Conservation (phyloP, 1,140 invertebrate genomes). For the Thaumatotibia leucotreta region DNA sequence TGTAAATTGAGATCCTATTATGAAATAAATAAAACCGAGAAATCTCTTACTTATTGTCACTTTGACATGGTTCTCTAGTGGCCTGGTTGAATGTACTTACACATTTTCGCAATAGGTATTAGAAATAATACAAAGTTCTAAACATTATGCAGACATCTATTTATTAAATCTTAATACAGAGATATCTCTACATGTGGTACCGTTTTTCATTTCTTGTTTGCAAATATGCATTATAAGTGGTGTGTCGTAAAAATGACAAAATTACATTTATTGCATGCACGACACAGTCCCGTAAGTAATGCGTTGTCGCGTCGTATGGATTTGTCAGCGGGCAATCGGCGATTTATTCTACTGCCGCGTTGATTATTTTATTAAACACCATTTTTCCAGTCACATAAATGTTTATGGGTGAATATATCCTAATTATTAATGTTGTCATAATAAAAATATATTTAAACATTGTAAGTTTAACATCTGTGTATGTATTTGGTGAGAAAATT, state of each 20-base stretch:
- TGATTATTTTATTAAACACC: conserved; percentile 59
- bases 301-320: conserved; percentile 47
- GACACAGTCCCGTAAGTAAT: conserved; percentile 54
- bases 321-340: conserved; percentile 64
- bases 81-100: no score
- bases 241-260: conserved; percentile 64
- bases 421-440: neutral
- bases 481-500: no score
- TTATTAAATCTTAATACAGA: conserved; percentile 40
- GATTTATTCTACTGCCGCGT: conserved; percentile 59
- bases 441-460: neutral
- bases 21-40: no score
- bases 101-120: no score
- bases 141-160: neutral
- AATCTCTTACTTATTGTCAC: no score
- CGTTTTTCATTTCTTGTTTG: conserved; percentile 38
- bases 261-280: conserved; percentile 55
- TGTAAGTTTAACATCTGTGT: no score
- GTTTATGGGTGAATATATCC: conserved; percentile 16
- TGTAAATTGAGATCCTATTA: no score
- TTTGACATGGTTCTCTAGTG: no score
- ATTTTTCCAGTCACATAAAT: conserved; percentile 28
- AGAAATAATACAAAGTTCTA: neutral
- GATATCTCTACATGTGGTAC: conserved; percentile 47
- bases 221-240: conserved; percentile 40